Percentiles rank a stretch among this genome's conserved stretches.
Evolutionary conservation across 2,113 vertebrate genomes (phyloP).

Genomic region (Anhinga rufa): DNA sequence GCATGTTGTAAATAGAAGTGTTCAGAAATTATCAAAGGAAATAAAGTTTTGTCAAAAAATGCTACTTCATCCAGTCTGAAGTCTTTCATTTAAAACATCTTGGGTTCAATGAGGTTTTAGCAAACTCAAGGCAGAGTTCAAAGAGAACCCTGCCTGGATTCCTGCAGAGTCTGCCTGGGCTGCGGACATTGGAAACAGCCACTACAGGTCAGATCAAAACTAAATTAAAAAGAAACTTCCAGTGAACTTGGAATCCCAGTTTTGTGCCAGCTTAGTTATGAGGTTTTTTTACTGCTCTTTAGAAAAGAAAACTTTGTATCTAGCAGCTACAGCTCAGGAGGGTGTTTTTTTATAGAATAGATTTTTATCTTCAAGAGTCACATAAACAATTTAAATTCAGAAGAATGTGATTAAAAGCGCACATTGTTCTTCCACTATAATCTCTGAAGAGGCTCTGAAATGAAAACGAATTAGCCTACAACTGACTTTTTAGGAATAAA

Average conservation of each 20-base stretch:
- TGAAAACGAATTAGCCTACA: neutral
- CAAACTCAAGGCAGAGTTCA: conserved; percentile 43
- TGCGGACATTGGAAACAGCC: conserved; percentile 44
- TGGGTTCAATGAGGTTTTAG: conserved; percentile 33
- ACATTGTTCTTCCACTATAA: neutral
- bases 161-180: conserved; percentile 35
- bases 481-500: neutral
- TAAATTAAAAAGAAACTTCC: conserved; percentile 16
- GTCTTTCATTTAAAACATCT: conserved; percentile 63
- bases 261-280: neutral
- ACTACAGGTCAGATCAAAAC: conserved; percentile 21
- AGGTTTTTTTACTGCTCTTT: neutral
- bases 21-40: conserved; percentile 64
- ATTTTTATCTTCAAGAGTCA: neutral
- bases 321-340: neutral
- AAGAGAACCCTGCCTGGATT: conserved; percentile 40
- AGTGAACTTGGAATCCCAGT: neutral
- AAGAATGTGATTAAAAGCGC: neutral
- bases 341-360: neutral
- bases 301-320: neutral
- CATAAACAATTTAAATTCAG: neutral
- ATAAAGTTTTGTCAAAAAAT: conserved; percentile 55
- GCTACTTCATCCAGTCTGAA: conserved; percentile 38
- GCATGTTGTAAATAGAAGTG: conserved; percentile 49
- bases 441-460: neutral